Conservation (phyloP, 2,888 invertebrate species). For the Drosophila aldrichi region DNA sequence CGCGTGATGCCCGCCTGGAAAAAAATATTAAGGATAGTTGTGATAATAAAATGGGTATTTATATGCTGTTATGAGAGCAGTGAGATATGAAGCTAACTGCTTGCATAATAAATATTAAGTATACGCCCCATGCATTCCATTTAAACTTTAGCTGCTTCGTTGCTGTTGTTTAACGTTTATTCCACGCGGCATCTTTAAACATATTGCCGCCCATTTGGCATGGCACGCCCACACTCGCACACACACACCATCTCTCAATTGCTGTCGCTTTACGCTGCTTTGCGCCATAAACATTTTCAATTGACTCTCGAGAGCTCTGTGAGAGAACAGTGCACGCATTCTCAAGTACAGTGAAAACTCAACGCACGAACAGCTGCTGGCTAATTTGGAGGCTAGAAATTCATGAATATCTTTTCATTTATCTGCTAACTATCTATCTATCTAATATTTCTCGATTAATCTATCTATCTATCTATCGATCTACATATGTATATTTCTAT, state of each 20-base stretch:
- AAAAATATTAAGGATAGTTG: not conserved
- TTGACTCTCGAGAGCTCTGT: conserved; percentile 66
- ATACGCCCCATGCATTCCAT: conserved; percentile 19
- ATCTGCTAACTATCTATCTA: not conserved
- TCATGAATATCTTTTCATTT: not conserved
- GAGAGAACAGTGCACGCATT: conserved; percentile 49
- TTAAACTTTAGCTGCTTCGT: conserved; percentile 8
- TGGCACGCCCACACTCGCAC: conserved; percentile 19
- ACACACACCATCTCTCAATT: conserved; percentile 21
- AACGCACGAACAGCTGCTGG: not conserved
- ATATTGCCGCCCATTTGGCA: conserved; percentile 64
- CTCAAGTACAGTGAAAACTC: conserved; percentile 21
- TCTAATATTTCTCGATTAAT: no score
- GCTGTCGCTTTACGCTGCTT: conserved; percentile 29
- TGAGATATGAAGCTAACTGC: not conserved
- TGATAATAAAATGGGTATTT: not conserved
- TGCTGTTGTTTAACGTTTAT: conserved; percentile 7
- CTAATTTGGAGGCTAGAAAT: no score
- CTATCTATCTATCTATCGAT: no score
- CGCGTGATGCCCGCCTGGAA: conserved; percentile 85
- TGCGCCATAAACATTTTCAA: conserved; percentile 70
- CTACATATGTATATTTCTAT: no score
- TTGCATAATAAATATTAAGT: conserved; percentile 25
- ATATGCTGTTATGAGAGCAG: not conserved
- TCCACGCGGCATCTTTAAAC: conserved; percentile 60